Percentiles rank a stretch among this genome's conserved stretches.
Evolutionary conservation across 2,888 invertebrate species (phyloP).

Genomic region (Hyposoter didymator): DNA sequence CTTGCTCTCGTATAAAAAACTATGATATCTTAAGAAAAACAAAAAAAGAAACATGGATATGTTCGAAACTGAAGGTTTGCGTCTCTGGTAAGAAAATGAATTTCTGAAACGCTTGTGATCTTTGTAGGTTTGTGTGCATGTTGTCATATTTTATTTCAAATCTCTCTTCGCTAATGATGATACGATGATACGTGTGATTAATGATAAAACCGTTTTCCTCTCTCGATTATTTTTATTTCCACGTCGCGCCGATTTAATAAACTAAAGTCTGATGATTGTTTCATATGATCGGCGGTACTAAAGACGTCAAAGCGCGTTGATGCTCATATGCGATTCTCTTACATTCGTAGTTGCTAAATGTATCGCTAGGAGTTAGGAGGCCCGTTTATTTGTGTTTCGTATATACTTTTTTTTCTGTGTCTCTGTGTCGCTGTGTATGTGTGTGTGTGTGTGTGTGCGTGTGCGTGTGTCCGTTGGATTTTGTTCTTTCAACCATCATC

Average conservation of each 20-base stretch:
- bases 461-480: neutral
- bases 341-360: slow-evolving; percentile 61
- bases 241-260: slow-evolving; percentile 53
- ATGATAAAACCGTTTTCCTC: slow-evolving; percentile 52
- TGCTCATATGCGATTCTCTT: slow-evolving; percentile 63
- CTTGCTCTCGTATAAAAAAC: slow-evolving; percentile 68
- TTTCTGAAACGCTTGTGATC: slow-evolving; percentile 3
- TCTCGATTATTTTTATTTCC: neutral
- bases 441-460: neutral
- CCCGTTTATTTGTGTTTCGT: slow-evolving; percentile 66
- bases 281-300: slow-evolving; percentile 56
- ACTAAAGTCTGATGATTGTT: slow-evolving; percentile 63
- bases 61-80: slow-evolving; percentile 55
- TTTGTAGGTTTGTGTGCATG: neutral
- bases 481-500: neutral
- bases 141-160: neutral
- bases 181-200: slow-evolving; percentile 63
- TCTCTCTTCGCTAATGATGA: slow-evolving; percentile 49
- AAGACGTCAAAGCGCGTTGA: slow-evolving; percentile 72
- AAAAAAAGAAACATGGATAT: slow-evolving; percentile 41
- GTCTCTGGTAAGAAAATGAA: slow-evolving; percentile 53
- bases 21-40: slow-evolving; percentile 66
- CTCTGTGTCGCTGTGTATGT: neutral
- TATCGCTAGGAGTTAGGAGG: slow-evolving; percentile 72
- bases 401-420: neutral